Evolutionary conservation across 2,113 vertebrate genomes (phyloP).

Genomic region (Heloderma charlesbogerti): DNA sequence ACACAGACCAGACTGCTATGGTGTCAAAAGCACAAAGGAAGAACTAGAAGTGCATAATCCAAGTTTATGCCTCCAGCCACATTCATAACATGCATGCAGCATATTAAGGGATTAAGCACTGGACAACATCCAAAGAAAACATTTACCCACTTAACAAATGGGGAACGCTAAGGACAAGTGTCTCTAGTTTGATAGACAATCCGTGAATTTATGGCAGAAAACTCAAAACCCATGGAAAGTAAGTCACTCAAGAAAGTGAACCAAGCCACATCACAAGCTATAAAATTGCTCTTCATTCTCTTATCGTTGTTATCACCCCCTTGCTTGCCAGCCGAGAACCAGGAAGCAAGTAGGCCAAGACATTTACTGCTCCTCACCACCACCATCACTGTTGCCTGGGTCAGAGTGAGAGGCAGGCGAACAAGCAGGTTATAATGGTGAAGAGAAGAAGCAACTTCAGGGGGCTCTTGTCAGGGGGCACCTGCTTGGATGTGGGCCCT

Average conservation of each 20-base stretch:
- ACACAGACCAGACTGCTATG: neutral
- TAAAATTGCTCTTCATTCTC: neutral
- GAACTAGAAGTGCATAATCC: neutral
- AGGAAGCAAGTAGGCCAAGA: no score
- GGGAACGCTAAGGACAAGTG: neutral
- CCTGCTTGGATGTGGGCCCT: no score
- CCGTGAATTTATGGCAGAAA: neutral
- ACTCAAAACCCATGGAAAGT: neutral
- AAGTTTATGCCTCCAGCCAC: neutral
- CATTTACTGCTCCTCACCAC: no score
- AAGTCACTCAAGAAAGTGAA: neutral
- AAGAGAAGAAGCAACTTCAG: no score
- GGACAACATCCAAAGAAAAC: neutral
- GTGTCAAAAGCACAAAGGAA: neutral
- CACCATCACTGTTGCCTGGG: no score
- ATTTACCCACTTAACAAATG: neutral
- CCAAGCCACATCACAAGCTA: neutral
- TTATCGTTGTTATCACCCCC: no score
- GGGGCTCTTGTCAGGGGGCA: no score
- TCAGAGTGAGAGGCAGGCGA: no score
- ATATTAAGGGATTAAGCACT: neutral
- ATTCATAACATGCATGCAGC: neutral
- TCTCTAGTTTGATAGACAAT: neutral
- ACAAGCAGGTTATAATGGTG: no score
- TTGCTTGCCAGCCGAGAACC: no score